Conservation (phyloP, 1,140 invertebrate genomes). For the Nasonia vitripennis region DNA sequence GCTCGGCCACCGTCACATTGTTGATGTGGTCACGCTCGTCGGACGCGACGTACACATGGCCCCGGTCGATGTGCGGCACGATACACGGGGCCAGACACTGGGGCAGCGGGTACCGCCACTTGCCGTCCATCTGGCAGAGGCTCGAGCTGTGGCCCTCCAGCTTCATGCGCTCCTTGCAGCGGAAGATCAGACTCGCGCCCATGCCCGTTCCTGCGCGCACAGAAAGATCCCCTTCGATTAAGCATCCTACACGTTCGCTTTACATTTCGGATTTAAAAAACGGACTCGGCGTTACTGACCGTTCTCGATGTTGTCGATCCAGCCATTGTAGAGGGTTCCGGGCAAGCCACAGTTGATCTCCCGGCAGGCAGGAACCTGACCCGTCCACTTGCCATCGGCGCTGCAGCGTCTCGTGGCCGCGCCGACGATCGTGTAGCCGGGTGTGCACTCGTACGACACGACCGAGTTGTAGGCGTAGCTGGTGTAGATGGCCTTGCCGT, state of each 20-base stretch:
- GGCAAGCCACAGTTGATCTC: conserved; percentile 97
- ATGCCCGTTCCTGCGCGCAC: conserved; percentile 83
- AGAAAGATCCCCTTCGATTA: not conserved
- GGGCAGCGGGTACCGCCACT: conserved; percentile 94
- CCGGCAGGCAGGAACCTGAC: conserved; percentile 89
- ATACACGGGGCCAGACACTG: conserved; percentile 94
- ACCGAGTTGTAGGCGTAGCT: conserved; percentile 96
- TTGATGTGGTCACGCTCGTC: conserved; percentile 68
- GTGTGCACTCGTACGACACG: conserved; percentile 94
- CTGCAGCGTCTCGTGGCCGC: conserved; percentile 90
- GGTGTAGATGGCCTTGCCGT: conserved; percentile 93
- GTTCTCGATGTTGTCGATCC: conserved; percentile 93
- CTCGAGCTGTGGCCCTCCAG: conserved; percentile 92
- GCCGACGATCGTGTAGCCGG: conserved; percentile 92
- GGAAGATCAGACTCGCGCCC: conserved; percentile 93
- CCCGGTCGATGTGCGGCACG: conserved; percentile 91
- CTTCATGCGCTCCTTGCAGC: conserved; percentile 94
- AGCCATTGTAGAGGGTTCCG: conserved; percentile 93
- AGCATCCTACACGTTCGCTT: too few relatives aligned
- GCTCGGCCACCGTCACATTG: conserved; percentile 82
- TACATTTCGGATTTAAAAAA: too few relatives aligned
- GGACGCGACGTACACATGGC: conserved; percentile 80
- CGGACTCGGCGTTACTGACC: conserved; percentile 56
- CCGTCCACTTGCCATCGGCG: conserved; percentile 94
- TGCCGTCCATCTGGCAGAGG: conserved; percentile 93